Evolutionary conservation across 2,113 vertebrate species (phyloP).

Genomic region (Coptodon bakossiorum): DNA sequence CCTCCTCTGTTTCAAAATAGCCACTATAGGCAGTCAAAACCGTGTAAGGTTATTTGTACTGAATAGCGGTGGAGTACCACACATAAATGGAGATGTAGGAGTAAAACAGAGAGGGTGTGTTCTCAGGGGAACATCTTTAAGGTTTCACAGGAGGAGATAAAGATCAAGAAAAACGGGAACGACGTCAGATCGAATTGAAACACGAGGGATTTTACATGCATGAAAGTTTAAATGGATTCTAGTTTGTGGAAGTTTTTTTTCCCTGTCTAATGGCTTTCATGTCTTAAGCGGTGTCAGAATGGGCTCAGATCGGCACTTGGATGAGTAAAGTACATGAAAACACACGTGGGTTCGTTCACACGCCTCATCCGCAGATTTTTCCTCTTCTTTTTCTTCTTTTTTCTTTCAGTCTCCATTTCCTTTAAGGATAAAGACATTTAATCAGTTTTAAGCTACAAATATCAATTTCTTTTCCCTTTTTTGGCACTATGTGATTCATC

Average conservation of each 20-base stretch:
- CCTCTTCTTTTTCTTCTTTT: not conserved
- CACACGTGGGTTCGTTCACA: not conserved
- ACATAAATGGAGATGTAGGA: conserved; percentile 7
- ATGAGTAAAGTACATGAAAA: not conserved
- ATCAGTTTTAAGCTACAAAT: not conserved
- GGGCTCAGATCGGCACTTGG: not conserved
- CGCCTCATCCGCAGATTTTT: not conserved
- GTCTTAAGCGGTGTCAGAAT: not conserved
- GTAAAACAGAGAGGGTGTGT: not conserved
- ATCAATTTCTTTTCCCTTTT: not conserved
- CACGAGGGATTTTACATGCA: not conserved
- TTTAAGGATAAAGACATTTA: not conserved
- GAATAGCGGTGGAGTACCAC: conserved; percentile 1
- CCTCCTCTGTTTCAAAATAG: conserved; percentile 7
- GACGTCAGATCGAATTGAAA: not conserved
- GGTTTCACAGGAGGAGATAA: not conserved
- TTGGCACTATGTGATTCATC: not conserved
- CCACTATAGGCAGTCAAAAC: conserved; percentile 3
- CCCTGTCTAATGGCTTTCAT: not conserved
- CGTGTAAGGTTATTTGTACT: conserved; percentile 2
- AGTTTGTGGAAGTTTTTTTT: not conserved
- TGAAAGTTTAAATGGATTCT: not conserved
- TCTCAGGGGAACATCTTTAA: not conserved
- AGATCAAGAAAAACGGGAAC: not conserved
- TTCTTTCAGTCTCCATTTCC: not conserved